Percentiles rank a stretch among this genome's conserved stretches.
Conservation (phyloP, 2,797 vertebrate genomes). For the Podarcis siculus region DNA sequence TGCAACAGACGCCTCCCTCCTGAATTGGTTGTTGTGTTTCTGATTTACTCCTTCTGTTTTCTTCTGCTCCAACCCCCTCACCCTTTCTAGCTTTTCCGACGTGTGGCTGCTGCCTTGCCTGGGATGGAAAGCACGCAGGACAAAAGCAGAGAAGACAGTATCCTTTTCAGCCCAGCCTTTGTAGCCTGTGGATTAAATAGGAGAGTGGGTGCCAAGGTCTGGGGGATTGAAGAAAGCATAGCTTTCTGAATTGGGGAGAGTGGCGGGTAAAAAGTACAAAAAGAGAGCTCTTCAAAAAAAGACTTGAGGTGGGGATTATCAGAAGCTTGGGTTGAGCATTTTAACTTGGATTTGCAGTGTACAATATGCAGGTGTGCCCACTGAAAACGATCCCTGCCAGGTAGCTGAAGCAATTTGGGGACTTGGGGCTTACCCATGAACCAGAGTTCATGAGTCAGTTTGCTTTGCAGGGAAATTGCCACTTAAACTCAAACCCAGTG, state of each 20-base stretch:
- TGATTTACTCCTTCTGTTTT: not conserved
- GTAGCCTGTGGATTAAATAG: not conserved
- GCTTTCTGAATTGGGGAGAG: not conserved
- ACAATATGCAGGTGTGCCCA: not conserved
- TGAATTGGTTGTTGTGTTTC: not conserved
- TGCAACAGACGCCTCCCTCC: no score
- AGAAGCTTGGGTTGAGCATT: not conserved
- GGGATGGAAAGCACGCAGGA: slow-evolving; percentile 99
- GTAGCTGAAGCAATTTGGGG: not conserved
- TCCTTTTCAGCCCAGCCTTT: slow-evolving; percentile 81
- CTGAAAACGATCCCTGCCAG: not conserved
- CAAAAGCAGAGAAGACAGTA: slow-evolving; percentile 99
- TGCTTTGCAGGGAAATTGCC: not conserved
- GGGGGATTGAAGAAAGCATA: not conserved
- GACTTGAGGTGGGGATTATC: not conserved
- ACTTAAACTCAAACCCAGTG: not conserved
- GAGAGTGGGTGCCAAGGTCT: not conserved
- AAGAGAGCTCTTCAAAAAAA: not conserved
- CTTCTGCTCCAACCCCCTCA: slow-evolving; percentile 35
- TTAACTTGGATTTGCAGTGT: no score
- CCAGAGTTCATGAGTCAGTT: not conserved
- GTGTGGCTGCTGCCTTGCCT: slow-evolving; percentile 96
- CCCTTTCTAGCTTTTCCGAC: slow-evolving; percentile 92
- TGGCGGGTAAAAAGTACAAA: no score
- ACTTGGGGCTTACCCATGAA: no score